Conservation (phyloP, 53 echinoderm and acorn worm genomes). For the Antedon mediterranea region DNA sequence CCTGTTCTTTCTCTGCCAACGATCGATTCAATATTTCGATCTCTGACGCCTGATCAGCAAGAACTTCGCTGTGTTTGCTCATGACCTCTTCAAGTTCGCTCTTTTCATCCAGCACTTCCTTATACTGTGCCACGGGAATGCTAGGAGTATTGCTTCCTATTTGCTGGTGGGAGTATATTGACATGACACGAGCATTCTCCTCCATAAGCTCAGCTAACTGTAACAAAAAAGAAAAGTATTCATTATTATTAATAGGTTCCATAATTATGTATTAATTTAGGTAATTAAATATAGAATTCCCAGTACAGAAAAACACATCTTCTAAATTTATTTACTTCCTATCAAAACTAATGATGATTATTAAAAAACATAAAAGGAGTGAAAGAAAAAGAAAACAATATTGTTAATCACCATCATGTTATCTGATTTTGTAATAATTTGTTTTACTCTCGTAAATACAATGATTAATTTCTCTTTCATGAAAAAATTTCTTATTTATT, state of each 20-base stretch:
- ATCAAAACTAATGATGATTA: background rate
- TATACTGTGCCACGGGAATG: slow-evolving; percentile 22
- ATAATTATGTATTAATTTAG: no score
- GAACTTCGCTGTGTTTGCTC: slow-evolving; percentile 34
- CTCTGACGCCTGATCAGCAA: slow-evolving; percentile 43
- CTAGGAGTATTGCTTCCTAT: slow-evolving; percentile 12
- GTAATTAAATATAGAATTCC: no score
- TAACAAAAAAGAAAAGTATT: background rate
- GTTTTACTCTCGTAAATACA: no score
- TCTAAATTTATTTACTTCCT: no score
- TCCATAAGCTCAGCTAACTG: slow-evolving; percentile 73
- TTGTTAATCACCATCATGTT: background rate
- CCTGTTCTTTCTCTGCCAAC: background rate
- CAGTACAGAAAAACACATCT: no score
- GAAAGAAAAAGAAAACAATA: background rate
- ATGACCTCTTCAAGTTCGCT: slow-evolving; percentile 43
- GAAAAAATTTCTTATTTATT: no score
- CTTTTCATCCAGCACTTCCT: slow-evolving; percentile 48
- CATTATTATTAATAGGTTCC: background rate
- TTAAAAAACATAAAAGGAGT: background rate
- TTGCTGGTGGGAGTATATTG: background rate
- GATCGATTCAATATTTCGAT: slow-evolving; percentile 13
- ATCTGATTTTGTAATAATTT: background rate
- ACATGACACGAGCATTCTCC: slow-evolving; percentile 44
- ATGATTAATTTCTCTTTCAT: no score